Conservation (phyloP, 2,888 invertebrate species). For the Amblyjoppa fuscipennis region DNA sequence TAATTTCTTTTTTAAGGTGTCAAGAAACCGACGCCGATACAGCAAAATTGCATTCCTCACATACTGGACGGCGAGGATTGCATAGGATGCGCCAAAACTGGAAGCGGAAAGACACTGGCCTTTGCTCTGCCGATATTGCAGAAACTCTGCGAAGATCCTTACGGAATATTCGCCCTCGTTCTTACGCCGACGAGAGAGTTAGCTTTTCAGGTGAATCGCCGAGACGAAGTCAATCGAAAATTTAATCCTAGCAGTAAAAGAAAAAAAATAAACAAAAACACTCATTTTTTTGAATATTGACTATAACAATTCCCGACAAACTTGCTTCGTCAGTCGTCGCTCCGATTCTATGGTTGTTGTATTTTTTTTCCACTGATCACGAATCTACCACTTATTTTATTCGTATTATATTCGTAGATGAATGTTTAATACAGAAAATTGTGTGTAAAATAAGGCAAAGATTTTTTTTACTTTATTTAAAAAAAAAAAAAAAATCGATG, state of each 20-base stretch:
- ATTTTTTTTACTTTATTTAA: too few species aligned
- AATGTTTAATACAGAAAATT: too few species aligned
- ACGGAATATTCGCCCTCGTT: constrained; percentile 97
- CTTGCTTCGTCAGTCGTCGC: too few species aligned
- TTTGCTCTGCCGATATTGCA: constrained; percentile 98
- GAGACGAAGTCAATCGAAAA: background rate
- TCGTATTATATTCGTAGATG: too few species aligned
- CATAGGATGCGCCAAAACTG: constrained; percentile 98
- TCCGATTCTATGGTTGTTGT: too few species aligned
- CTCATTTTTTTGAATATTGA: too few species aligned
- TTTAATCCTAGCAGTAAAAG: background rate
- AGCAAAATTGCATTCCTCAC: constrained; percentile 92
- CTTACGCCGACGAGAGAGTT: constrained; percentile 98
- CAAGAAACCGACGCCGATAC: constrained; percentile 92
- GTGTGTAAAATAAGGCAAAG: too few species aligned
- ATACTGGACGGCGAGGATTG: constrained; percentile 94
- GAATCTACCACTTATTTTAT: too few species aligned
- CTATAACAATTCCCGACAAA: too few species aligned
- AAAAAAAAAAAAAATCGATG: too few species aligned
- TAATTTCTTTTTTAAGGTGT: constrained; percentile 87
- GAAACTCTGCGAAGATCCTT: constrained; percentile 96
- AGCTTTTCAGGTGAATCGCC: constrained; percentile 90
- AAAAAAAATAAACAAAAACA: too few species aligned
- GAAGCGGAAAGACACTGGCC: constrained; percentile 99
- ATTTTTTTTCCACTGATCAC: too few species aligned